phyloP scores from a whole-genome alignment of 2,888 invertebrate genomes.

The Argynnis bischoffii region DNA sequence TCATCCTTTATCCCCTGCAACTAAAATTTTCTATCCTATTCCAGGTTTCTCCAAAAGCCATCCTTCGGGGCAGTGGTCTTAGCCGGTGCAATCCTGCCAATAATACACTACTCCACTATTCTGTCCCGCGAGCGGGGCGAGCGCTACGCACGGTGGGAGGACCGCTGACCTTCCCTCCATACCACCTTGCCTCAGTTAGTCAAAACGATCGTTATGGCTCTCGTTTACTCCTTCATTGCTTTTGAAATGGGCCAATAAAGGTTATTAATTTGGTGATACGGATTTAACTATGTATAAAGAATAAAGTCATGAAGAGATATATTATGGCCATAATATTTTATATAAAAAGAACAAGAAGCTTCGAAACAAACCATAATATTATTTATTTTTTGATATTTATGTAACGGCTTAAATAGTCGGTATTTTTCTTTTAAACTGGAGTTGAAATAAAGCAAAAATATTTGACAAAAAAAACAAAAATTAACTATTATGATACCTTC shows the following conservation, averaged over 20 bases:
- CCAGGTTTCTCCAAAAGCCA: constrained; percentile 70
- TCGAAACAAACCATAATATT: too few relatives aligned
- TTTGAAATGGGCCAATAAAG: background rate
- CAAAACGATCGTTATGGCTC: constrained; percentile 32
- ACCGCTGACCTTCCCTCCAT: constrained; percentile 47
- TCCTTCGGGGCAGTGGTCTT: constrained; percentile 62
- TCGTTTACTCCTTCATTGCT: constrained; percentile 35
- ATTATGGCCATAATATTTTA: too few relatives aligned
- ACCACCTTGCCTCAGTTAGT: constrained; percentile 21
- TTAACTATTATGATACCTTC: too few relatives aligned
- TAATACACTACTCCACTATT: constrained; percentile 69
- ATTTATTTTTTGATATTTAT: too few relatives aligned
- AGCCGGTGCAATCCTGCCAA: constrained; percentile 57
- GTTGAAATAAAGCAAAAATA: too few relatives aligned
- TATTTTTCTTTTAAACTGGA: too few relatives aligned
- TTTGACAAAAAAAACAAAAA: too few relatives aligned
- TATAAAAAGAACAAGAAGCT: too few relatives aligned
- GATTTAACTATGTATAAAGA: too few relatives aligned
- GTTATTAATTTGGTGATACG: background rate
- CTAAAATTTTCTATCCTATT: background rate
- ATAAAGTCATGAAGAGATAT: too few relatives aligned
- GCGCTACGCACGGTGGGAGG: constrained; percentile 46
- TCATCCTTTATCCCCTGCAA: too few relatives aligned
- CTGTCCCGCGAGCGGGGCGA: constrained; percentile 49
- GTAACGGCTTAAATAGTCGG: too few relatives aligned